Evolutionary conservation across 2,113 vertebrate species (phyloP).

Genomic region (Apus apus): DNA sequence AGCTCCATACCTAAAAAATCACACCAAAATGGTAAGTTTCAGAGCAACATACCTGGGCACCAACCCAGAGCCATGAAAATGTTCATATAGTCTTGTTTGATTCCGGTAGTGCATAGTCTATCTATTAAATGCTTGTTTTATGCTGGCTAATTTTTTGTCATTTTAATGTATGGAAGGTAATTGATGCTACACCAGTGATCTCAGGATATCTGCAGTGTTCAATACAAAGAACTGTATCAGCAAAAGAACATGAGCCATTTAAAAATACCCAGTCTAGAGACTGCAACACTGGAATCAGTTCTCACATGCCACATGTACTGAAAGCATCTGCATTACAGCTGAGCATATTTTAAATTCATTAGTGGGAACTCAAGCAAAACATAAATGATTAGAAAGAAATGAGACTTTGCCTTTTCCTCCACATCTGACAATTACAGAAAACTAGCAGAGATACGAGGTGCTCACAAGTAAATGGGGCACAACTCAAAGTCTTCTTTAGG

Average conservation of each 20-base stretch:
- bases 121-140: neutral
- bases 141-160: neutral
- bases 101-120: neutral
- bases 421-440: slow-evolving; percentile 10
- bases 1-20: slow-evolving; percentile 87
- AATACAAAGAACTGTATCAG: neutral
- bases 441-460: neutral
- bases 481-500: neutral
- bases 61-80: neutral
- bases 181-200: neutral
- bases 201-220: neutral
- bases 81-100: neutral
- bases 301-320: neutral
- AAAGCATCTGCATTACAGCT: neutral
- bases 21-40: neutral
- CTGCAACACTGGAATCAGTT: neutral
- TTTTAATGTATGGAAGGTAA: neutral
- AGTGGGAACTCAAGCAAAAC: slow-evolving; percentile 53
- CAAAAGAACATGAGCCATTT: neutral
- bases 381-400: slow-evolving; percentile 37
- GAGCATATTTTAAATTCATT: slow-evolving; percentile 33
- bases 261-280: neutral
- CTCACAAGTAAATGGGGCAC: slow-evolving; percentile 1
- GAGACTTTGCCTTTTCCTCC: slow-evolving; percentile 27
- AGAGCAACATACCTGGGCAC: neutral